phyloP scores from a whole-genome alignment of 2,888 invertebrate species.

The Blera fallax region DNA sequence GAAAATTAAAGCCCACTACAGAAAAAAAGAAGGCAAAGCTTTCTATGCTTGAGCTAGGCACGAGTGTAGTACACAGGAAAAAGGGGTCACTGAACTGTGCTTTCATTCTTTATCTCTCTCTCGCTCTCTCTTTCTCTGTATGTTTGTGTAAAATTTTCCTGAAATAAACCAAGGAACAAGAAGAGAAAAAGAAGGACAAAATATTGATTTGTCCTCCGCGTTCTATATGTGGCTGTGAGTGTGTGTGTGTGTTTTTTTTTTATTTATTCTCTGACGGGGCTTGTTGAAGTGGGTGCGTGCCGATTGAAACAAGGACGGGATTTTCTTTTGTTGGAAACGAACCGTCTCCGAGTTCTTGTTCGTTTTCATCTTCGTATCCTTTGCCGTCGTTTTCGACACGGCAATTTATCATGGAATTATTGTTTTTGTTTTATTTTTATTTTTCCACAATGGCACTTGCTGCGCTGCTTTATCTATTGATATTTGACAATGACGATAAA shows the following conservation, averaged over 20 bases:
- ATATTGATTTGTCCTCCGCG: constrained; percentile 62
- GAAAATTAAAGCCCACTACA: constrained; percentile 39
- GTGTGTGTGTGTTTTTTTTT: not conserved
- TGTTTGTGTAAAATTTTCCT: constrained; percentile 26
- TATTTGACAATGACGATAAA: constrained; percentile 13
- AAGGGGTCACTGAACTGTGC: constrained; percentile 61
- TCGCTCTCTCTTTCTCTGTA: too few species aligned
- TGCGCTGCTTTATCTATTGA: constrained; percentile 24
- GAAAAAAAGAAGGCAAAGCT: constrained; percentile 34
- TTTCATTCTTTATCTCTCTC: constrained; percentile 25
- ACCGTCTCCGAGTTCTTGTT: constrained; percentile 7
- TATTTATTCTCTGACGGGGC: constrained; percentile 23
- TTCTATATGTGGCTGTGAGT: not conserved
- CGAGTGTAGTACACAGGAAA: constrained; percentile 14
- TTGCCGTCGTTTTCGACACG: not conserved
- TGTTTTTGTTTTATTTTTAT: not conserved
- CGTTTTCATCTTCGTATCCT: not conserved
- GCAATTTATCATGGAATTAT: constrained; percentile 19
- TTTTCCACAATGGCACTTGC: not conserved
- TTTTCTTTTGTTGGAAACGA: constrained; percentile 46
- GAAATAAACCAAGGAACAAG: constrained; percentile 31
- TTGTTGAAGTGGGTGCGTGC: constrained; percentile 58
- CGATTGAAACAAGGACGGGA: constrained; percentile 49
- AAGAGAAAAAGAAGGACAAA: constrained; percentile 43
- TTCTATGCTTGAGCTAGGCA: constrained; percentile 15